Percentiles rank a stretch among this genome's conserved stretches.
Conservation (phyloP, 2,888 invertebrate species). For the Pocota personata region DNA sequence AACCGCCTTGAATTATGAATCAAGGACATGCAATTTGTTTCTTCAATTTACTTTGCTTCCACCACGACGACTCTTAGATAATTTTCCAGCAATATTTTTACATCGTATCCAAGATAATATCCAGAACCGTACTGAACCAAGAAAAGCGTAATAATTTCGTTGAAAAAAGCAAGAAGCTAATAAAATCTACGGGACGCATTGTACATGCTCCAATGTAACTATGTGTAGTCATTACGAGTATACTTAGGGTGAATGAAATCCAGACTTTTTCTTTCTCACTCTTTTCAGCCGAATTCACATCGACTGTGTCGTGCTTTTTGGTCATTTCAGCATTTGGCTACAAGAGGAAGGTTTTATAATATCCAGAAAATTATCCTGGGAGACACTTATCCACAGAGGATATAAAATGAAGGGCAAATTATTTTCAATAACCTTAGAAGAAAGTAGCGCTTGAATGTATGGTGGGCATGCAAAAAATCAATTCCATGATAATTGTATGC, state of each 20-base stretch:
- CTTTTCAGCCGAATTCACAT: neutral
- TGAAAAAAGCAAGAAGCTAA: neutral
- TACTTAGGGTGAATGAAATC: conserved; percentile 16
- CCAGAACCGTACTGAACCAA: conserved; percentile 1
- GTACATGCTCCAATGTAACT: neutral
- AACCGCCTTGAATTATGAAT: conserved; percentile 50
- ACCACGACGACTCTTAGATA: conserved; percentile 15
- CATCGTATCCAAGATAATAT: conserved; percentile 16
- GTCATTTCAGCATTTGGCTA: neutral
- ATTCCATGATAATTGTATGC: conserved; percentile 25
- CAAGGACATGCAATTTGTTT: conserved; percentile 49
- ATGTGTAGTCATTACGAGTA: neutral
- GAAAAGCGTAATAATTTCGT: conserved; percentile 11
- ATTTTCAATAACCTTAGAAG: conserved; percentile 14
- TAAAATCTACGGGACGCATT: neutral
- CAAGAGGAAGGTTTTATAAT: conserved; percentile 5
- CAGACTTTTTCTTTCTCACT: neutral
- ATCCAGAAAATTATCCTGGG: conserved; percentile 8
- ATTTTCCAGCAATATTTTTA: conserved; percentile 25
- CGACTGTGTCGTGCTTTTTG: conserved; percentile 19
- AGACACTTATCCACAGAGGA: conserved; percentile 3
- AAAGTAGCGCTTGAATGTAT: conserved; percentile 4
- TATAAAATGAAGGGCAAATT: conserved; percentile 7
- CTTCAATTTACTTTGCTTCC: neutral
- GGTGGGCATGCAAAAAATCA: conserved; percentile 53